Evolutionary conservation across 2,797 vertebrate genomes (phyloP).

Genomic region (Onychomys torridus): DNA sequence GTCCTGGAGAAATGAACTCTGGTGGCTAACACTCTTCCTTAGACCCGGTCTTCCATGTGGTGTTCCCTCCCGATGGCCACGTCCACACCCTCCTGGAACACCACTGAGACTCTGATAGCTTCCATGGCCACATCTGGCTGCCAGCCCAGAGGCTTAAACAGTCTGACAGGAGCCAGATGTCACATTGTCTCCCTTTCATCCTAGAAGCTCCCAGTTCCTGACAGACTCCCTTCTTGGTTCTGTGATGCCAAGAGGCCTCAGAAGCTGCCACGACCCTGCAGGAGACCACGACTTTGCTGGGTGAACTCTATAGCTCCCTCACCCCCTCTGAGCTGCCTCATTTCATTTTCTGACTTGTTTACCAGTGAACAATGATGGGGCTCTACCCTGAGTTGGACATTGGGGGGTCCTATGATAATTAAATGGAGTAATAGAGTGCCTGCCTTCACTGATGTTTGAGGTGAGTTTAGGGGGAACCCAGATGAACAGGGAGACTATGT

Average conservation of each 20-base stretch:
- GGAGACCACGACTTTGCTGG: background rate
- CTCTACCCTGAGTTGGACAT: background rate
- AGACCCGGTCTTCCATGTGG: background rate
- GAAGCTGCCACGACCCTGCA: background rate
- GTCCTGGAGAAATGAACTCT: background rate
- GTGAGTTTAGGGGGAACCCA: background rate
- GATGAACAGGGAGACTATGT: background rate
- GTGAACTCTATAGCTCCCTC: background rate
- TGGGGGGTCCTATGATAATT: background rate
- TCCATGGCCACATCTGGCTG: constrained; percentile 35
- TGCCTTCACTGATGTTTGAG: background rate
- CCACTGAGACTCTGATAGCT: background rate
- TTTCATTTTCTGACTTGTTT: background rate
- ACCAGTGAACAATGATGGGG: background rate
- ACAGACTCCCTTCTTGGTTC: background rate
- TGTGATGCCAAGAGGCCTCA: background rate
- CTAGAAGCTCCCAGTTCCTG: background rate
- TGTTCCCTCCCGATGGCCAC: background rate
- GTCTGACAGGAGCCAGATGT: constrained; percentile 64
- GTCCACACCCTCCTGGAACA: background rate
- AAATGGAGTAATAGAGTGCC: background rate
- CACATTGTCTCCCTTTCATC: background rate
- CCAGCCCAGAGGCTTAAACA: background rate
- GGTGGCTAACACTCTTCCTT: background rate
- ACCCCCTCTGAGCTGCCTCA: background rate